Evolutionary conservation across 2,113 vertebrate species (phyloP), one percentile per base, ranked within the genome.

Genomic region (Abramis brama): DNA sequence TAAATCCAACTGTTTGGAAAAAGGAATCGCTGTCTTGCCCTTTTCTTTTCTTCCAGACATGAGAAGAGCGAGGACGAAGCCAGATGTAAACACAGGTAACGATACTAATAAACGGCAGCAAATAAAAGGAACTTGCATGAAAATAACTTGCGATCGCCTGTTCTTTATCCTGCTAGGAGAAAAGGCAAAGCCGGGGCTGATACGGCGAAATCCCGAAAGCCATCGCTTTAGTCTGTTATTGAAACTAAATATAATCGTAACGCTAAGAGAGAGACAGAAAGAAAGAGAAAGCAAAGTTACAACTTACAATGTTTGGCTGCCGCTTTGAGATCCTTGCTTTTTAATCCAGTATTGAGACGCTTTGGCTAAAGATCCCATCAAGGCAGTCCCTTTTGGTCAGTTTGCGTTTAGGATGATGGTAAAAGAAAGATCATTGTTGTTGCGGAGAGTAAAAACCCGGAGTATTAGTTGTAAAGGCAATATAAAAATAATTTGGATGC

Each of bases 251-350:
- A 93, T 92, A 89, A 77, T n/a, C 87, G 87, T 60, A 66, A 79
- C 81, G 93, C 91, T 91, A 93, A 68, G 60, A 83, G 50, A 93
- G 86, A 89, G 59, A 91, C 86, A 90, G 85, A 86, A 93, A 93
- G 93, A 91, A 92, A 95, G 93, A 95, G 92, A 95, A 95, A 95
- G 92, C 94, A 95, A 97, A 97, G 96, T 97, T 97, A 94, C 94
- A 97, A 98, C 97, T 97, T 97, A 98, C 97, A 96, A 97, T 96
- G 94, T 94, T 95, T 95, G 90, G 94, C 93, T 92, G 95, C 93
- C 94, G 95, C 94, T 96, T 94, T 94, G 95, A 94, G 95, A 94
- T 95, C 94, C 93, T 93, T 93, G 96, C 94, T 93, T 96, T 96
- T 96, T 96, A 96, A 96, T 96, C 96, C 96, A 96, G 96, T 94